Evolutionary conservation across 2,113 vertebrate genomes (phyloP), one percentile per base, ranked within the genome.

Genomic region (Bathybates hornii): DNA sequence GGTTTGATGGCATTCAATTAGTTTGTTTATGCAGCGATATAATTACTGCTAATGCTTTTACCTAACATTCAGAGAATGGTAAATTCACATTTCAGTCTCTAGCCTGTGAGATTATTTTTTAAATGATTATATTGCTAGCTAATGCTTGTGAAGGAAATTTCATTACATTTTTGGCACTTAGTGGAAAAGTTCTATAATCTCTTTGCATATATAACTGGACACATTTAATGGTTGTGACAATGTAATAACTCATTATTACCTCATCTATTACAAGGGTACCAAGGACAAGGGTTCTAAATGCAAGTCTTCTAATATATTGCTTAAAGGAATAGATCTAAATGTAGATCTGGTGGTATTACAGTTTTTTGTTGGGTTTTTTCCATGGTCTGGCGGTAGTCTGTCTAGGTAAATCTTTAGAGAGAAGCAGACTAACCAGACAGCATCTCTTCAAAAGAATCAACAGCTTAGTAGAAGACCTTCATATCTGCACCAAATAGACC

Each of bases 381-480:
- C 16, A 8, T 36, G 63, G 45, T 78, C 71, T 21, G 34, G 7
- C 9, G 1, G 29, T 32, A 14, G 59, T 66, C 71, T 36, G n/a
- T 88, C 41, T 79, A 71, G 34, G 66, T 76, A 66, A 89, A 76
- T 83, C 59, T 85, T 63, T 32, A 82, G n/a, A 86, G 76, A 82
- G 76, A 80, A 50, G 5, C 84, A 56, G 71, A 76, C 71, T 76
- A 91, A 86, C 86, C 86, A 83, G 57, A 87, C 82, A 76, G 81
- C 50, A 61, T 80, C 63, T 82, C 84, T 90, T 87, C 82, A 89
- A 90, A 91, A 41, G 82, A 85, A 81, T 88, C 71, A 81, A 29
- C 82, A 87, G 86, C 88, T 89, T 84, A 89, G 88, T 83, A 24
- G 89, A 89, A 93, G 50, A 80, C 82, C 80, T 88, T 87, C 81